These are phyloP conservation scores for Aporrectodea caliginosa DNA, from an alignment of 1,140 invertebrate genomes.

Conservation along the genomic window DNA sequence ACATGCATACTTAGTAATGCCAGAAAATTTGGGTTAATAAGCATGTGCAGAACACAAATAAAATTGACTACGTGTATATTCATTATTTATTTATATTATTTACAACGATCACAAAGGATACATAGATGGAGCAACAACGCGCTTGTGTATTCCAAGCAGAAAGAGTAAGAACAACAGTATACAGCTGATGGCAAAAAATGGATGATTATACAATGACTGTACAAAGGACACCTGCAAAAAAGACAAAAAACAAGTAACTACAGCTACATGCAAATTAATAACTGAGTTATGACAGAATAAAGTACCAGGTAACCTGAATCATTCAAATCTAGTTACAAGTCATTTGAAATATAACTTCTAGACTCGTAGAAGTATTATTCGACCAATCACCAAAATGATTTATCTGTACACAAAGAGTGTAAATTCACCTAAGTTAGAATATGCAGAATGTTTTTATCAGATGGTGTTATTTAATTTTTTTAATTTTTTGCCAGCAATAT, in stretches of 20 bases:
- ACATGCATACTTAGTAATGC: too few relatives aligned
- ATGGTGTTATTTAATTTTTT: too few relatives aligned
- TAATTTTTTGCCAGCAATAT: too few relatives aligned
- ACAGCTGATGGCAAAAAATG: constrained; percentile 90
- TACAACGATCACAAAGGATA: constrained; percentile 51
- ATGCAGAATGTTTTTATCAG: too few relatives aligned
- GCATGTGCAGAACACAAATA: too few relatives aligned
- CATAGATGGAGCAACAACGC: constrained; percentile 92
- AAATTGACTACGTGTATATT: too few relatives aligned
- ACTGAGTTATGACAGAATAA: neutral
- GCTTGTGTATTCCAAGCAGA: constrained; percentile 84
- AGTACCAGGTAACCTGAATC: neutral
- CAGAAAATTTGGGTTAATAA: too few relatives aligned
- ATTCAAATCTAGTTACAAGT: neutral
- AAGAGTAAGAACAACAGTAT: constrained; percentile 82
- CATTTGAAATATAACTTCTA: neutral
- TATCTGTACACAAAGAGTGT: too few relatives aligned
- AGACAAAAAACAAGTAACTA: constrained; percentile 19
- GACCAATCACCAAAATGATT: neutral
- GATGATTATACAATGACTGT: constrained; percentile 88
- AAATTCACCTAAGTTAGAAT: too few relatives aligned
- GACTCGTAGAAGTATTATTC: neutral
- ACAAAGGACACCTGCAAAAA: constrained; percentile 68
- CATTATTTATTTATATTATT: too few relatives aligned
- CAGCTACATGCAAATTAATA: neutral